These are phyloP conservation scores for Sinhomidia bicolor DNA, from an alignment of 2,888 invertebrate species.

Conservation along the genomic window DNA sequence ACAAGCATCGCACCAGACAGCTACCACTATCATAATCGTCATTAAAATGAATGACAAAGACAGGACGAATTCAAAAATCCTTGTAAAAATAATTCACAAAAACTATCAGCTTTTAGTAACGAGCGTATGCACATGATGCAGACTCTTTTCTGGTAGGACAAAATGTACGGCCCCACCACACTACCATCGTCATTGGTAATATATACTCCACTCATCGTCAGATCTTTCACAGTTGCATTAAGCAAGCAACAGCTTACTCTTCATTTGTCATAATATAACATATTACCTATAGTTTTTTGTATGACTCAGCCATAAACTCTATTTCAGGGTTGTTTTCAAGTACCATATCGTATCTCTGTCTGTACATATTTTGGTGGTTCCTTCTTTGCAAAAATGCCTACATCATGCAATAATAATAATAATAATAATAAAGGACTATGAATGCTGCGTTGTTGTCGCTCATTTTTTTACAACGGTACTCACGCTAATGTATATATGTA, in stretches of 20 bases:
- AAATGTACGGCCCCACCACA: not conserved
- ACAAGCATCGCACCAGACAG: not conserved
- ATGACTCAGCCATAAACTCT: constrained; percentile 56
- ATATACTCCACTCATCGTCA: not conserved
- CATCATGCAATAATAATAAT: constrained; percentile 4
- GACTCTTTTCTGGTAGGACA: not conserved
- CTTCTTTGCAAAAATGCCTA: constrained; percentile 42
- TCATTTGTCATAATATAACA: too few species aligned
- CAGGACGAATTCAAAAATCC: constrained; percentile 28
- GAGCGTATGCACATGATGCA: not conserved
- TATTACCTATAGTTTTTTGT: constrained; percentile 6
- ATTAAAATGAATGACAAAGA: constrained; percentile 33
- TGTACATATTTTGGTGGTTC: constrained; percentile 15
- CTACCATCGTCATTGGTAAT: not conserved
- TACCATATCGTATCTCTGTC: not conserved
- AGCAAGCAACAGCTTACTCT: not conserved
- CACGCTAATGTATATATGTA: not conserved
- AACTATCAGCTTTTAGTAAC: not conserved
- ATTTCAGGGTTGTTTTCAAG: constrained; percentile 65
- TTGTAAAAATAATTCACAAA: not conserved
- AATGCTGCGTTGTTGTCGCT: constrained; percentile 19
- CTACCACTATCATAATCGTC: constrained; percentile 3
- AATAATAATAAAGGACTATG: too few species aligned
- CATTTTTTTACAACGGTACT: constrained; percentile 33
- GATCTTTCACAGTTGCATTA: constrained; percentile 23